Base-by-base conservation (phyloP, 2,113 vertebrate genomes). In the Mola mola region DNA sequence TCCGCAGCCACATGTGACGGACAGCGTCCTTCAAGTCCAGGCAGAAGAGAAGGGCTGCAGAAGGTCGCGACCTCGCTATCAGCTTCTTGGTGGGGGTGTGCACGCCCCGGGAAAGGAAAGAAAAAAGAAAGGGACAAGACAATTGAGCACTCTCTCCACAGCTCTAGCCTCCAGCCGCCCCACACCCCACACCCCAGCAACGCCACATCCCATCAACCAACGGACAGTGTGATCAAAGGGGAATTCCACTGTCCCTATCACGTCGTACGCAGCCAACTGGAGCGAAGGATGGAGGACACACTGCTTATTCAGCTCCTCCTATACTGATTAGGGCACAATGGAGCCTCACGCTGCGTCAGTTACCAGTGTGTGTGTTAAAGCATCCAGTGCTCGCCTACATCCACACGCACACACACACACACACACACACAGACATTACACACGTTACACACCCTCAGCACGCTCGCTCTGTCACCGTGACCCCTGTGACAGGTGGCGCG, bases 211-310 rank as follows among this genome's bases (percentile, higher is more conserved):
- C 69, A 88, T 85, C 75, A 56, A 83, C 50, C 66, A 90, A 90
- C 76, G 65, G 72, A 82, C 82, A 44, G 50, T 61, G 28, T 85
- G 90, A 89, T 91, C 87, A 90, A 91, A 89, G 76, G 46, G 26
- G 47, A 67, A 57, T 75, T 77, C 58, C 70, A 50, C 75, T 22
- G 70, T 79, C 60, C 36, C 41, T 71, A 69, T 78, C 78, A 65
- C 12, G 21, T 42, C 52, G 4, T 21, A 47, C 42, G 49, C 52
- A 4, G 65, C 79, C 72, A 75, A 81, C 34, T 72, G 81, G 70
- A 81, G 71, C 33, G 57, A 72, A 79, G 67, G 75, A 79, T 49
- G 79, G 79, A 68, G 86, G 77, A 57, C 79, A 48, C 41, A 46
- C 76, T 65, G 69, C 61, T 75, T 75, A 60, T 78, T 82, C 73